Conservation (phyloP, 2,113 vertebrate genomes). For the Marmota monax region DNA sequence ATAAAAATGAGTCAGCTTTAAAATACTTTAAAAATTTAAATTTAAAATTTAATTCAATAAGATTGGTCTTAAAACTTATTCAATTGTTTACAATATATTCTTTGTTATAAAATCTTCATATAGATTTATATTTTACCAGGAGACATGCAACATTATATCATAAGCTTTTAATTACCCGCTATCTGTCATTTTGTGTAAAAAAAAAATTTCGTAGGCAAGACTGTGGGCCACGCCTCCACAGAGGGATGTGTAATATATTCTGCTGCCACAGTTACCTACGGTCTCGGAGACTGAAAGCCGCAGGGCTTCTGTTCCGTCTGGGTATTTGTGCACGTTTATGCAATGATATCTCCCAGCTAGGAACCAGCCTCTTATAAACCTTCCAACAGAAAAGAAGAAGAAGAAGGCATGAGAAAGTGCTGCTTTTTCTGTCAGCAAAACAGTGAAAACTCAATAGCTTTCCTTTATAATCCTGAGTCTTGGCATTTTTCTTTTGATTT, state of each 20-base stretch:
- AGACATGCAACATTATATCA: neutral
- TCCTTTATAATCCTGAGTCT: neutral
- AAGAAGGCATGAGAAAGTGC: neutral
- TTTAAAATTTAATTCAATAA: slow-evolving; percentile 6
- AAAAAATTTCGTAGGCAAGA: no score
- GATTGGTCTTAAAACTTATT: neutral
- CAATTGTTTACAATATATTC: neutral
- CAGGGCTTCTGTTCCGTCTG: neutral
- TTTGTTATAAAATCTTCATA: neutral
- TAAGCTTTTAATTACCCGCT: neutral
- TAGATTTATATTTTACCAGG: neutral
- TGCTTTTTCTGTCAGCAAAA: neutral
- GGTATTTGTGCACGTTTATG: neutral
- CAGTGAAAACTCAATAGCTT: neutral
- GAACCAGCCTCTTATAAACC: neutral
- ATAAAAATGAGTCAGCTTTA: slow-evolving; percentile 12
- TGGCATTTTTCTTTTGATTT: neutral
- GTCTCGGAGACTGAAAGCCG: neutral
- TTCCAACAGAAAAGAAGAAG: neutral
- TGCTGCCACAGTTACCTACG: neutral
- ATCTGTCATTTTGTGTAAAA: neutral
- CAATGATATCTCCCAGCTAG: neutral
- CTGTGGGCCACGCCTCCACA: no score
- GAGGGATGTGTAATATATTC: neutral
- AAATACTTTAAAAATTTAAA: neutral